Percentiles rank a stretch among this genome's conserved stretches.
Evolutionary conservation across 37 sponge, comb jelly and placozoan genomes (phyloP).

Genomic region (Corticium candelabrum): DNA sequence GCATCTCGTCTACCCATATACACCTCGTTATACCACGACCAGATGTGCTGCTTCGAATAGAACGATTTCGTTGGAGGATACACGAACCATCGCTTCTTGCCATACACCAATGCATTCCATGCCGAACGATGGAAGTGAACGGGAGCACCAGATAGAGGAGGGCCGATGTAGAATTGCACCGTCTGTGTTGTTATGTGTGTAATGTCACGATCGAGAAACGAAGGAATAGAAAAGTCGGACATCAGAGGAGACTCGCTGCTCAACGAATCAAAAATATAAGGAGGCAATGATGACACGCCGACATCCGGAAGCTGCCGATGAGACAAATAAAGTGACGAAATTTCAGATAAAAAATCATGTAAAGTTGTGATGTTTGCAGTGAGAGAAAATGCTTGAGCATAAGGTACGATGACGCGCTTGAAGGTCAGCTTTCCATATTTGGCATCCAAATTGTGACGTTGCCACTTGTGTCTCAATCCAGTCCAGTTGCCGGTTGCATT

Average conservation of each 20-base stretch:
- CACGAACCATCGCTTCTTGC: slow-evolving; percentile 70
- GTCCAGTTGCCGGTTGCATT: slow-evolving; percentile 33
- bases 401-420: slow-evolving; percentile 28
- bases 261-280: slow-evolving; percentile 48
- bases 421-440: slow-evolving; percentile 47
- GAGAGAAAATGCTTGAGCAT: slow-evolving; percentile 32
- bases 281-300: slow-evolving; percentile 3
- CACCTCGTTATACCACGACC: slow-evolving; percentile 58
- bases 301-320: slow-evolving; percentile 5
- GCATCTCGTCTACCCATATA: slow-evolving; percentile 7
- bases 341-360: slow-evolving; percentile 33
- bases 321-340: slow-evolving; percentile 17
- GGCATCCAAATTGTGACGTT: slow-evolving; percentile 52
- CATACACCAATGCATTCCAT: slow-evolving; percentile 72
- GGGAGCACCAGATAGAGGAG: slow-evolving; percentile 59
- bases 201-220: slow-evolving; percentile 31
- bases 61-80: slow-evolving; percentile 58
- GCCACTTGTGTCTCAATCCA: slow-evolving; percentile 27
- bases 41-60: slow-evolving; percentile 50
- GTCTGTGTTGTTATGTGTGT: slow-evolving; percentile 38
- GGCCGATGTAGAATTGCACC: slow-evolving; percentile 54
- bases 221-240: slow-evolving; percentile 42
- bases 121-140: slow-evolving; percentile 47
- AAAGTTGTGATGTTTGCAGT: slow-evolving; percentile 18
- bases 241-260: slow-evolving; percentile 35